phyloP scores from a whole-genome alignment of 2,888 invertebrate species.

The Boloria selene region DNA sequence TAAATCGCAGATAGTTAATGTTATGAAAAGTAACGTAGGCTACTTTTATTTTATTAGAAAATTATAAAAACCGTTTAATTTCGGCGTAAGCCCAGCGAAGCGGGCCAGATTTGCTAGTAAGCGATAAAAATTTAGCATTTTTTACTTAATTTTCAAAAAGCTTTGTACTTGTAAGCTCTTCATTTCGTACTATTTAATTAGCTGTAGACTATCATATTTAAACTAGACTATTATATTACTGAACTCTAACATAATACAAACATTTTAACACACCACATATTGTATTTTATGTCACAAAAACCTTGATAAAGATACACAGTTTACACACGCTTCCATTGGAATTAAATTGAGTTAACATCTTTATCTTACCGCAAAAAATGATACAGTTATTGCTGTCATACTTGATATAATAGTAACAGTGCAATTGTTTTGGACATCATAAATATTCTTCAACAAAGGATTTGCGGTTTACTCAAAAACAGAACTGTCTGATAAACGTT shows the following conservation, averaged over 20 bases:
- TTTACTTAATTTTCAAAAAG: too few species aligned
- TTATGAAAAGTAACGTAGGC: too few species aligned
- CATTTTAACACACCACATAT: not conserved
- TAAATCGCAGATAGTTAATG: too few species aligned
- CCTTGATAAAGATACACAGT: constrained; percentile 13
- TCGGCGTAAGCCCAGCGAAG: too few species aligned
- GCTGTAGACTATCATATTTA: not conserved
- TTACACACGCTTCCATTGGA: constrained; percentile 50
- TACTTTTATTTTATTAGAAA: too few species aligned
- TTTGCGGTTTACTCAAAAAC: constrained; percentile 82
- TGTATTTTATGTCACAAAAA: constrained; percentile 1
- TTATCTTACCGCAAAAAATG: constrained; percentile 66
- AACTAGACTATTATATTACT: too few species aligned
- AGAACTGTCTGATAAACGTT: constrained; percentile 81
- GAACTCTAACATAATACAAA: not conserved
- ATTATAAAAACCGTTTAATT: too few species aligned
- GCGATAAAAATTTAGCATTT: not conserved
- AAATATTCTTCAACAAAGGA: constrained; percentile 80
- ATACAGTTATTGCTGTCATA: constrained; percentile 80
- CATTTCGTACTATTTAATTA: not conserved
- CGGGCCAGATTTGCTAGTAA: too few species aligned
- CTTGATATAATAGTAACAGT: constrained; percentile 78
- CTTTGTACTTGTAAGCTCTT: too few species aligned
- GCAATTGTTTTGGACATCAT: constrained; percentile 80
- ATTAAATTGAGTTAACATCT: constrained; percentile 66